Base-by-base conservation (phyloP, 2,113 vertebrate species). In the Erythrolamprus reginae region DNA sequence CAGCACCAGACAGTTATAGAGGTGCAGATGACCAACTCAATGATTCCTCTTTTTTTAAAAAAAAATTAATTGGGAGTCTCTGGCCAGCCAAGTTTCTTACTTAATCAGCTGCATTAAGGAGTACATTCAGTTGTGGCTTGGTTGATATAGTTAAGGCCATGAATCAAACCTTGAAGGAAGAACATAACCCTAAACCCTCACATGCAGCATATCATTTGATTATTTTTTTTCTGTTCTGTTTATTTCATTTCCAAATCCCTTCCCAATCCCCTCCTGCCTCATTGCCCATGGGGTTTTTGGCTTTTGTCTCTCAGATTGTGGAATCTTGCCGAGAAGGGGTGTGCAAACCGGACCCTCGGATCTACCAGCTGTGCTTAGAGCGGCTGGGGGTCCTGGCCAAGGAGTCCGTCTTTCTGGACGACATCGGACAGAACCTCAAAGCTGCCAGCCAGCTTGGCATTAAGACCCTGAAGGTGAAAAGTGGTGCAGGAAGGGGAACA, bases 371-470 rank as follows among this genome's bases (percentile, higher is more conserved):
- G 77, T 98, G 98, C 94, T 89, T 97, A 86, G 92, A 97, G 83
- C 94, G 42, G 45, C 95, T 98, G 0, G 94, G 95, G 0, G 93
- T 97, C 53, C 95, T 91, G n/a, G 96, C 98, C 85, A 94, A 95
- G 0, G 97, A 98, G 83, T 95, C 97, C 65, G 93, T 98, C 92
- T 97, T 98, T 82, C 96, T 98, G 0, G 98, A 98, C 50, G 97
- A 96, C 90, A 94, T 97, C 84, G 97, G 95, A 88, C 92, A 89
- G 21, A 98, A 96, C 84, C 90, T 98, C 82, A 92, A 97, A 94
- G 94, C 95, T 61, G 98, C 98, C 65, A 95, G 96, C n/a, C 95
- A 96, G 83, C 95, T 98, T 61, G 98, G 98, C 82, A 97, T 98
- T 42, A 91, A 61, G 84, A 97, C 97, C 0, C 94, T 98, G 89